Base-by-base conservation (phyloP, 1,140 invertebrate species). In the Leptopilina boulardi region DNA sequence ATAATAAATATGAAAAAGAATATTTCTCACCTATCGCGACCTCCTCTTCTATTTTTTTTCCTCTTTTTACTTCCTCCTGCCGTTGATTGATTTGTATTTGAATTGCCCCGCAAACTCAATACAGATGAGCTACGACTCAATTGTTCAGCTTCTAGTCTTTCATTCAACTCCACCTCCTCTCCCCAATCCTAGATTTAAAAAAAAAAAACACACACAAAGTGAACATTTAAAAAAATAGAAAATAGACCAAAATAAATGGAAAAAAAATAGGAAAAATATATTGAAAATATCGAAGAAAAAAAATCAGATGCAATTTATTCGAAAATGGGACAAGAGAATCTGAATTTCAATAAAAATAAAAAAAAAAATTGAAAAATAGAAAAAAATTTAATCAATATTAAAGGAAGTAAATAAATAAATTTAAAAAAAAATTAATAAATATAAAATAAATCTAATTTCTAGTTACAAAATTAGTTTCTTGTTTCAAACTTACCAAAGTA, bases 71-170 rank as follows among this genome's bases (percentile, higher is more conserved):
- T 74, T 76, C 81, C 77, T 59, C 82, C 80, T 3, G 76, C 79
- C 38, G 81, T 23, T 11, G 78, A 71, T 73, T 88, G 87, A 84
- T 79, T 85, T 70, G 84, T 70, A 77, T 84, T 91, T 74, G 83
- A 83, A 80, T 87, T 89, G 78, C 93, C 92, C 19, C 90, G 87
- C 73, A 93, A 89, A 87, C 92, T 93, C 26, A 90, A 82, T 21
- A 92, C 86, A 11, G 92, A 93, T 0, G 92, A 93, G 77, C 92
- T 93, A 73, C 92, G 92, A 80, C 92, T 93, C 42, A 91, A 83
- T 74, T 87, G 87, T 85, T 92, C 92, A 38, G 88, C 88, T 83
- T 92, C 90, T 34, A 91, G 77, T 77, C 87, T 87, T 73, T 91
- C 90, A 75, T 87, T 87, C 30, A 92, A 76, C 85, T 93, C 92